Percentiles rank a stretch among this genome's conserved stretches.
Conservation (phyloP, 2,888 invertebrate genomes). For the Nemurella pictetii region DNA sequence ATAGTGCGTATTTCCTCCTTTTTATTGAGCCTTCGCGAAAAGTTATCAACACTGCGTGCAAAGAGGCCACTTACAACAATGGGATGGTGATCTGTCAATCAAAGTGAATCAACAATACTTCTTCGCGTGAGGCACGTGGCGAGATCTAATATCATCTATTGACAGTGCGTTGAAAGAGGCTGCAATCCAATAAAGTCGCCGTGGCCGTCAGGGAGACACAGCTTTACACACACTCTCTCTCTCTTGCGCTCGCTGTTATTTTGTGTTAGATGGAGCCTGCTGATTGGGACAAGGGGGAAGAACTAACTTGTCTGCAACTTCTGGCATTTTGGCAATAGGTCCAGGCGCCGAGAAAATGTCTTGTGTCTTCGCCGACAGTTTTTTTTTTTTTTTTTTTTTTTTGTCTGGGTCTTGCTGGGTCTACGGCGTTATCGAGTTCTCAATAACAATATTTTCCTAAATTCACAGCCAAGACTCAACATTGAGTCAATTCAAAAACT, state of each 20-base stretch:
- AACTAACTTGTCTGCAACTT: not conserved
- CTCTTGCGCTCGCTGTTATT: not conserved
- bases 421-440: too few species aligned
- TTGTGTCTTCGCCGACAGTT: not conserved
- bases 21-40: not conserved
- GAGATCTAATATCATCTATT: not conserved
- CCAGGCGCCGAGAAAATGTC: not conserved
- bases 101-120: not conserved
- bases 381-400: too few species aligned
- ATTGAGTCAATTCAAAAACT: too few species aligned
- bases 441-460: too few species aligned
- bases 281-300: not conserved
- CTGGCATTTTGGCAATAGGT: not conserved
- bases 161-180: not conserved
- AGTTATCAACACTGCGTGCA: not conserved
- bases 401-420: too few species aligned
- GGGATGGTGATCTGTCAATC: not conserved
- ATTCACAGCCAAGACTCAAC: too few species aligned
- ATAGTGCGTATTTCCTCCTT: not conserved
- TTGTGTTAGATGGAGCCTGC: not conserved
- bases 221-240: not conserved
- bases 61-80: not conserved
- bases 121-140: not conserved
- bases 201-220: not conserved
- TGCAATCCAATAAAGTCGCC: not conserved